Evolutionary conservation across 2,797 vertebrate species (phyloP), one percentile per base, ranked within the genome.

Genomic region (Falco berigora): DNA sequence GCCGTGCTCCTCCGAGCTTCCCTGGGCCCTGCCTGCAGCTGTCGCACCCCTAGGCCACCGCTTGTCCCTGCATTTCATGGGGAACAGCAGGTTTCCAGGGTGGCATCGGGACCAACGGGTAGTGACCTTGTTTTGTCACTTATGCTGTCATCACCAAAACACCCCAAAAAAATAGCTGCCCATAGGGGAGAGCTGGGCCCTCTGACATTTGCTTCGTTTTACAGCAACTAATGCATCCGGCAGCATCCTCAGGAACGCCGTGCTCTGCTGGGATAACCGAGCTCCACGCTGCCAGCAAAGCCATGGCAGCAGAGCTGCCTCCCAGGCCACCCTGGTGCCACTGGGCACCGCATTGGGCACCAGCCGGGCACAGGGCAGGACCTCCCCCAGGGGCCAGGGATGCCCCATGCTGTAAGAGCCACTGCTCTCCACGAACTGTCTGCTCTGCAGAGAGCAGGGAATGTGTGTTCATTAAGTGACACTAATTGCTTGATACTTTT

Each of bases 111-210:
- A 64, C 86, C 80, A 90, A 80, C 24, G 4, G 86, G 83, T 86
- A 75, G 69, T 91, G 88, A 86, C 91, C 86, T 96, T 93, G 69
- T 96, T 94, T 92, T 94, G 93, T 95, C 90, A 88, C 88, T 96
- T 94, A 86, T 0, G 5, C 80, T 84, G 88, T 61, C 27, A 4
- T 84, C 77, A 55, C 96, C 66, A 72, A 93, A 88, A 83, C 75
- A 28, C 21, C 9, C 6, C 9, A 25, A 61, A 91, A 83, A 92
- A 80, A 86, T 56, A 75, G 46, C 89, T 75, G 92, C 89, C 94
- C 89, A 12, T 58, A 64, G 89, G 94, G 89, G 63, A 68, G 88
- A 93, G 80, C 92, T 66, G 38, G 66, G 89, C 71, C 58, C 32
- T 15, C 42, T 84, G 89, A 94, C 71, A 84, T 66, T 69, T 34